phyloP scores from a whole-genome alignment of 2,797 vertebrate genomes.

The Eleutherodactylus coqui region DNA sequence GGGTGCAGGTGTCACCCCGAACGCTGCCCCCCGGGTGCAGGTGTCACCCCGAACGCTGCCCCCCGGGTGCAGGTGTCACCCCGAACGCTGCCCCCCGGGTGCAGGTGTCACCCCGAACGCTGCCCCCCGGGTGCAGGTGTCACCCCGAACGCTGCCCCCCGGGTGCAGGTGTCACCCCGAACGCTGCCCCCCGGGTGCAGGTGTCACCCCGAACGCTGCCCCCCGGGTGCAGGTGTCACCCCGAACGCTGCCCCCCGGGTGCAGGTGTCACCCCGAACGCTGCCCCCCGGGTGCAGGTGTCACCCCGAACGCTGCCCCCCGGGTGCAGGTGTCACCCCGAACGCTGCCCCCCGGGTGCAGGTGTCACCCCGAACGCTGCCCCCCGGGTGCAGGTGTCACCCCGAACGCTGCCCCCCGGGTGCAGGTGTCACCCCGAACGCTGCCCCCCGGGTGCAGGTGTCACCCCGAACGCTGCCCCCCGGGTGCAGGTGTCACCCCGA shows the following conservation, averaged over 20 bases:
- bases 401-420: not conserved
- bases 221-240: not conserved
- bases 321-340: too few relatives aligned
- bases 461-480: too few relatives aligned
- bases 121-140: too few relatives aligned
- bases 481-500: too few relatives aligned
- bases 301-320: not conserved
- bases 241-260: not conserved
- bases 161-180: too few relatives aligned
- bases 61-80: not conserved
- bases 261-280: not conserved
- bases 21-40: not conserved
- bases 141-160: too few relatives aligned
- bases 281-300: not conserved
- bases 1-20: too few relatives aligned
- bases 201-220: too few relatives aligned
- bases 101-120: too few relatives aligned
- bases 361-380: too few relatives aligned
- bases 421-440: not conserved
- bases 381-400: not conserved
- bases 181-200: too few relatives aligned
- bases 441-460: not conserved
- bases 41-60: not conserved
- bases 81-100: not conserved
- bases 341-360: too few relatives aligned